Percentiles rank a stretch among this genome's conserved stretches.
These are phyloP conservation scores for Serripes groenlandicus DNA, from an alignment of 2,888 invertebrate species.

Conservation along the genomic window DNA sequence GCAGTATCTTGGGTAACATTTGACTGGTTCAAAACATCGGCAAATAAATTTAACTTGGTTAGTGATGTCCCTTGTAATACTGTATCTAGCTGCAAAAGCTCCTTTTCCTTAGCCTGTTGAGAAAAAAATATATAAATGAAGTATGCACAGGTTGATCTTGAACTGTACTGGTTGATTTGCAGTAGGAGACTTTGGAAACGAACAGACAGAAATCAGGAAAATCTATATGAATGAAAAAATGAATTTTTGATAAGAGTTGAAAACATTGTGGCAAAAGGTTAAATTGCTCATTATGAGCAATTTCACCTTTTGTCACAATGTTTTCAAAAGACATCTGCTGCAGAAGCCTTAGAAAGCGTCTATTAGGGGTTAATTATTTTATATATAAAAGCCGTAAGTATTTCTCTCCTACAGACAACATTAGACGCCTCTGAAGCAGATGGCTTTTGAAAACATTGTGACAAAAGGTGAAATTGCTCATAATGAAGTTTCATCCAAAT, in stretches of 20 bases:
- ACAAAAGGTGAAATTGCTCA: not conserved
- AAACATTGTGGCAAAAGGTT: no score
- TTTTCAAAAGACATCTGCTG: not conserved
- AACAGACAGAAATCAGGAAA: no score
- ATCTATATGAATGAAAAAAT: no score
- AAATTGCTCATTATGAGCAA: not conserved
- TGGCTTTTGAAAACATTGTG: not conserved
- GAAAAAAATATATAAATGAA: slow-evolving; percentile 8
- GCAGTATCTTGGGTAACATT: slow-evolving; percentile 1
- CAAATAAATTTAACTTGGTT: slow-evolving; percentile 34
- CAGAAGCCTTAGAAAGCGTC: no score
- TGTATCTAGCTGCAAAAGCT: slow-evolving; percentile 71
- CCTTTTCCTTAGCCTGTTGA: slow-evolving; percentile 78
- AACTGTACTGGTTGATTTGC: no score
- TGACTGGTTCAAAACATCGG: slow-evolving; percentile 24
- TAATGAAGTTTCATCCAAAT: no score
- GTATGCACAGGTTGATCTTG: no score
- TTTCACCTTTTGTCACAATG: slow-evolving; percentile 9
- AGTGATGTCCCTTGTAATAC: slow-evolving; percentile 53
- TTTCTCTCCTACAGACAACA: no score
- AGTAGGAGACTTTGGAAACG: no score
- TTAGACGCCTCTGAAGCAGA: not conserved
- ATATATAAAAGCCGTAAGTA: no score
- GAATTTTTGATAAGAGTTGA: no score
- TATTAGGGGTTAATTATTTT: no score